Conservation (phyloP, 2,888 invertebrate genomes). For the Caenorhabditis sulstoni region DNA sequence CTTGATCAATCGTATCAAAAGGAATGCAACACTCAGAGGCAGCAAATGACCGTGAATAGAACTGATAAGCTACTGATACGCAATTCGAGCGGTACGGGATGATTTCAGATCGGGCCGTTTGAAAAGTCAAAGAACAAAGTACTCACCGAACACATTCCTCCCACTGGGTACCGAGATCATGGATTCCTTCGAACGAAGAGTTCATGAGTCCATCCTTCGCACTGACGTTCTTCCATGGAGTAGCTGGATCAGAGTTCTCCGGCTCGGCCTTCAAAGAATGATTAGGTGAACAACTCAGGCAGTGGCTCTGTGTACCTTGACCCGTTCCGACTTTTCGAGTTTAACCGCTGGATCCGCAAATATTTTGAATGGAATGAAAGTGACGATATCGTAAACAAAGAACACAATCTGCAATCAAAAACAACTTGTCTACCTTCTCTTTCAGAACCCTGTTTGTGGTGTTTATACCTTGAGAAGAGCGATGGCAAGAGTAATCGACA, state of each 20-base stretch:
- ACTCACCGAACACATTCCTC: conserved; percentile 79
- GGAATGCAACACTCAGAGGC: conserved; percentile 16
- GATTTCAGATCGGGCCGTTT: neutral
- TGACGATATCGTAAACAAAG: conserved; percentile 77
- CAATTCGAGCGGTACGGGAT: conserved; percentile 2
- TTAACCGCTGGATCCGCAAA: conserved; percentile 79
- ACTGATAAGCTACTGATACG: conserved; percentile 44
- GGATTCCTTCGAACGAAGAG: conserved; percentile 80
- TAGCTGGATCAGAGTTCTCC: conserved; percentile 66
- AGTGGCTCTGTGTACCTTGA: conserved; percentile 69
- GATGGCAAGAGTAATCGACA: conserved; percentile 59
- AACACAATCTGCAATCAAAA: conserved; percentile 72
- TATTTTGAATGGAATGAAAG: conserved; percentile 78
- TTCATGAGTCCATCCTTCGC: conserved; percentile 75
- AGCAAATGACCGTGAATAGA: conserved; percentile 17
- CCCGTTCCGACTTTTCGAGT: conserved; percentile 69
- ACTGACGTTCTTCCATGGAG: conserved; percentile 78
- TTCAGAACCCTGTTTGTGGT: conserved; percentile 13
- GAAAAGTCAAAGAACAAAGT: neutral
- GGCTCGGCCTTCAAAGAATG: conserved; percentile 68
- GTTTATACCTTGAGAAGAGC: conserved; percentile 52
- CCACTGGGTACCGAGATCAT: conserved; percentile 82
- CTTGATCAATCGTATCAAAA: conserved; percentile 7
- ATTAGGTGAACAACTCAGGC: neutral
- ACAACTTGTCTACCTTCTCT: conserved; percentile 10